A percentile compares a stretch with the other conserved stretches of the same genome.
These are phyloP conservation scores for Diglossa brunneiventris DNA, from an alignment of 2,113 vertebrate species.

Conservation along the genomic window DNA sequence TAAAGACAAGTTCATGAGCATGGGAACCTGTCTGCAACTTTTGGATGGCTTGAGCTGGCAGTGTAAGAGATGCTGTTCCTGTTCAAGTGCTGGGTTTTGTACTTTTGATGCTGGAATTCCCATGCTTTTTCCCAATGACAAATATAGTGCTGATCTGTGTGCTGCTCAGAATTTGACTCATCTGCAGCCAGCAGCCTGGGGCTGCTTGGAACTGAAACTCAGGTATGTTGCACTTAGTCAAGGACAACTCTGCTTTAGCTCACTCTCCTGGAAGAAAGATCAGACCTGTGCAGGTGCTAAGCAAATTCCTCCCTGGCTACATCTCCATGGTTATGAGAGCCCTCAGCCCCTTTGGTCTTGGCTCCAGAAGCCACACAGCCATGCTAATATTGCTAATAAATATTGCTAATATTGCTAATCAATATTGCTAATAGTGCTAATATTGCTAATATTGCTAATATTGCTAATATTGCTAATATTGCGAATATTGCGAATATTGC, in stretches of 20 bases:
- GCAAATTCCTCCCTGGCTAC: background rate
- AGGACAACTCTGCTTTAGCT: background rate
- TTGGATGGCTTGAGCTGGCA: slow-evolving; percentile 17
- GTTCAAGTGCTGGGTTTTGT: slow-evolving; percentile 1
- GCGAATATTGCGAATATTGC: background rate
- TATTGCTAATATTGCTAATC: background rate
- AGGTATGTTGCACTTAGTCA: slow-evolving; percentile 8
- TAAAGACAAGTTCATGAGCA: slow-evolving; percentile 2
- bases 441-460: background rate
- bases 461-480: background rate
- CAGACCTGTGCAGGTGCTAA: slow-evolving; percentile 29
- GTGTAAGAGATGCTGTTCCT: background rate
- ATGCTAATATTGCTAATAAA: background rate
- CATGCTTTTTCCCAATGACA: slow-evolving; percentile 16
- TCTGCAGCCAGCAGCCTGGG: background rate
- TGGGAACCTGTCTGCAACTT: slow-evolving; percentile 41
- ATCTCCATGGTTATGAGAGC: background rate
- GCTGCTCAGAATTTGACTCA: background rate
- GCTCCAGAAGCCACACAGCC: background rate
- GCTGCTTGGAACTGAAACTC: background rate
- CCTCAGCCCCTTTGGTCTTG: background rate
- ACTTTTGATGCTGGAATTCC: slow-evolving; percentile 20
- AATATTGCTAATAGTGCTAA: background rate
- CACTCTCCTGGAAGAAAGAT: background rate
- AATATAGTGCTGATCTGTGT: background rate